phyloP scores from a whole-genome alignment of 1,140 invertebrate species.

The Diorhabda elongata region DNA sequence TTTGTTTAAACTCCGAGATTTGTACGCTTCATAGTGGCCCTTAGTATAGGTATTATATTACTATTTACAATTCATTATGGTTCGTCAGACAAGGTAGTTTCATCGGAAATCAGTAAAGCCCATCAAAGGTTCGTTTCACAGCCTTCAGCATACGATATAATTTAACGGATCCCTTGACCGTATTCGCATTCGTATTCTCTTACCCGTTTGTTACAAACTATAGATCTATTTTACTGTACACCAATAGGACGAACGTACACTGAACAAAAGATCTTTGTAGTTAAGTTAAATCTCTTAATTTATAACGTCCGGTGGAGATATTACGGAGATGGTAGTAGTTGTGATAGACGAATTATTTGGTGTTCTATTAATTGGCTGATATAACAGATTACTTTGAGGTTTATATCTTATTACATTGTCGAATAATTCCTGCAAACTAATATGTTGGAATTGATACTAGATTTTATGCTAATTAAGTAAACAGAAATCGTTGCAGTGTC shows the following conservation, averaged over 20 bases:
- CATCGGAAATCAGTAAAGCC: slow-evolving; percentile 1
- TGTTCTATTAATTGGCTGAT: too few species aligned
- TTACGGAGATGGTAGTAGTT: too few species aligned
- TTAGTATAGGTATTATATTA: neutral
- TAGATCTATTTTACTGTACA: neutral
- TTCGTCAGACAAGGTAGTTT: slow-evolving; percentile 2
- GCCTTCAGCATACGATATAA: slow-evolving; percentile 2
- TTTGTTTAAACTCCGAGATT: neutral
- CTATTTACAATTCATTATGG: slow-evolving; percentile 1
- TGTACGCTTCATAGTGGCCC: neutral
- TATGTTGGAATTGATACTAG: too few species aligned
- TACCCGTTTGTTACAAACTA: neutral
- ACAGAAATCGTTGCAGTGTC: too few species aligned
- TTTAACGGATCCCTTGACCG: slow-evolving; percentile 1
- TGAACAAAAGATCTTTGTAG: neutral
- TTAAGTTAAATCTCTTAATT: too few species aligned
- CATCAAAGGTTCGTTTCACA: slow-evolving; percentile 2
- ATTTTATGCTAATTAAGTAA: too few species aligned
- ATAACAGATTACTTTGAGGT: too few species aligned
- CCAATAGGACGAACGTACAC: neutral
- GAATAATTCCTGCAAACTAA: too few species aligned
- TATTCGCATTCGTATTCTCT: slow-evolving; percentile 2
- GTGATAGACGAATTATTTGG: too few species aligned
- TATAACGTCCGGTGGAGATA: too few species aligned
- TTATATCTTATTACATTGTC: too few species aligned